Evolutionary conservation across 2,113 vertebrate genomes (phyloP), one percentile per base, ranked within the genome.

Genomic region (Aldabrachelys gigantea): DNA sequence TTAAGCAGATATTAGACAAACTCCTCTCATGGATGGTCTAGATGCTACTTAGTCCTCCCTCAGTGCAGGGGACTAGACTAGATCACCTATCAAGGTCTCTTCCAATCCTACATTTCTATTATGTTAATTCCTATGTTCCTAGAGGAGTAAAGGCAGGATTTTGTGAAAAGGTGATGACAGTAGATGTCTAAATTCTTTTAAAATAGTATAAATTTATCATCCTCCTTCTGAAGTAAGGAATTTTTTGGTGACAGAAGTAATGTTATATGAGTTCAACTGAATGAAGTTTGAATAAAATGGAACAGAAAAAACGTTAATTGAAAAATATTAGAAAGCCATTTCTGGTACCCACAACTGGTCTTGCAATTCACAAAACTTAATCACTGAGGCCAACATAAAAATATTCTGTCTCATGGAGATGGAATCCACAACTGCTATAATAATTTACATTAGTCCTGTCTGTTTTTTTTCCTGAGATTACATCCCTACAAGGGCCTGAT

Each of bases 131-230:
- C 6, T 89, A 7, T 38, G n/a, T 41, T 75, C 69, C 69, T 65
- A 87, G 80, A 87, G 53, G 88, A 53, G 89, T 83, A 19, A 93
- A 88, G 25, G 85, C 50, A 89, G 75, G n/a, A 22, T 89, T 97
- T 97, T 86, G 53, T 80, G 62, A 95, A 88, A 95, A 96, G 72
- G 38, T 92, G 82, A 56, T 96, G 94, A 91, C 88, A 98, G 92
- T 85, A 47, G 0, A 93, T 54, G 89, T 85, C 93, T 93, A 86
- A 47, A 8, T 89, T 94, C 89, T 97, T 97, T 96, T 96, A 96
- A 92, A 24, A 90, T 84, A 87, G n/a, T 90, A 92, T 96, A 97
- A 97, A 97, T 97, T 97, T 98, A 97, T 56, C 87, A 98, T 87
- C 90, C 84, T 97, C 95, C 86, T 96, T 95, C 91, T 95, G 96